Base-by-base conservation (phyloP, 1,140 invertebrate genomes). In the Episyrphus balteatus region DNA sequence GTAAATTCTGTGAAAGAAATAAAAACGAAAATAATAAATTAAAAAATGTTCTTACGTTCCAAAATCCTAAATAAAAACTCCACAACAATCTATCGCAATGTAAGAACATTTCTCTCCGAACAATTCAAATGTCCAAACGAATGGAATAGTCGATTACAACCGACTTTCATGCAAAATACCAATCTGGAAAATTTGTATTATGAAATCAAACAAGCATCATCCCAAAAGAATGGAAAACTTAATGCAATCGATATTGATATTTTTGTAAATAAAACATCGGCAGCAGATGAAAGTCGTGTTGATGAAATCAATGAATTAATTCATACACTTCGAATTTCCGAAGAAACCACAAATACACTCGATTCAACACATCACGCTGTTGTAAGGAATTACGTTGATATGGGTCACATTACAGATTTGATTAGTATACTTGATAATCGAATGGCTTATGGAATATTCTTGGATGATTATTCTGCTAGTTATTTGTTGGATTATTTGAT, bases 381-480 rank as follows among this genome's bases (percentile, higher is more conserved):
- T 31, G 73, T 91, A 34, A 70, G 86, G 52, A 73, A 75, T 47
- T 79, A 82, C 38, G 52, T 92, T 1, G 68, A 81, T 34, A 71
- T 74, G 1, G 69, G 77, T 49, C 53, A 61, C 26, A 51, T 70
- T 1, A 68, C 87, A 12, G 73, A 83, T 26, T 68, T 95, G 12
- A 53, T 92, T 2, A 64, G 75, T 18, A 74, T 92, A 13, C 66
- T 97, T 13, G 76, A 84, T 55, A 82, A 92, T 61, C 79, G 90
- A 42, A 67, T 92, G 11, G 85, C 86, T 58, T 96, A 88, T 72
- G 93, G 94, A 2, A 69, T 98, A 30, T 95, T 96, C 61, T 75
- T 88, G 13, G 89, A 97, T 70, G 67, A 81, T 46, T 83, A 83
- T 55, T 71, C 76, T 36, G 81, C 79, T 37, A 92, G 90, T 69